phyloP scores from a whole-genome alignment of 1,140 invertebrate species.

The Acromyrmex charruanus region DNA sequence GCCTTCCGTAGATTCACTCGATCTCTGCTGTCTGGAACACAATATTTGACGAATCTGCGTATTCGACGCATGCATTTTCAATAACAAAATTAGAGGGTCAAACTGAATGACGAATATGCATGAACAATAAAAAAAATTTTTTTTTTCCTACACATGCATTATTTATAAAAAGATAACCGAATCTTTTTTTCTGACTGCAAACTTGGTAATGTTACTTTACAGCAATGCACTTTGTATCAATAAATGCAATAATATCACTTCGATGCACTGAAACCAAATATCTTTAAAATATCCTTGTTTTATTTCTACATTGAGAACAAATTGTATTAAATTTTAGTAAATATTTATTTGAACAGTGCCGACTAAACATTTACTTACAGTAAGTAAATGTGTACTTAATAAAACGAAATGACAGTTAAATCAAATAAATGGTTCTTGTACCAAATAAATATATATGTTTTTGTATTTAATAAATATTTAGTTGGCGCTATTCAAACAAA shows the following conservation, averaged over 20 bases:
- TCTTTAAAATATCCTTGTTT: not conserved
- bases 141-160: not conserved
- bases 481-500: too few species aligned
- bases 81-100: not conserved
- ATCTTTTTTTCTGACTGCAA: not conserved
- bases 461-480: too few species aligned
- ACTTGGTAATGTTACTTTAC: not conserved
- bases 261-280: not conserved
- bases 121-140: conserved; percentile 1
- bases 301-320: too few species aligned
- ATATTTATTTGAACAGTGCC: too few species aligned
- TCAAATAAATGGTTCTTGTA: too few species aligned
- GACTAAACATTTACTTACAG: too few species aligned
- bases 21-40: conserved; percentile 17
- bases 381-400: too few species aligned
- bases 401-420: too few species aligned
- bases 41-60: conserved; percentile 12
- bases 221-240: not conserved
- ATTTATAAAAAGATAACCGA: not conserved
- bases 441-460: too few species aligned
- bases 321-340: too few species aligned
- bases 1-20: conserved; percentile 23
- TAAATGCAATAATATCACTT: not conserved
- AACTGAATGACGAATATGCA: not conserved
- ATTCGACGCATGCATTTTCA: not conserved